Percentiles rank a stretch among this genome's conserved stretches.
Conservation (phyloP, 2,888 invertebrate species). For the Oeneis ivallda region DNA sequence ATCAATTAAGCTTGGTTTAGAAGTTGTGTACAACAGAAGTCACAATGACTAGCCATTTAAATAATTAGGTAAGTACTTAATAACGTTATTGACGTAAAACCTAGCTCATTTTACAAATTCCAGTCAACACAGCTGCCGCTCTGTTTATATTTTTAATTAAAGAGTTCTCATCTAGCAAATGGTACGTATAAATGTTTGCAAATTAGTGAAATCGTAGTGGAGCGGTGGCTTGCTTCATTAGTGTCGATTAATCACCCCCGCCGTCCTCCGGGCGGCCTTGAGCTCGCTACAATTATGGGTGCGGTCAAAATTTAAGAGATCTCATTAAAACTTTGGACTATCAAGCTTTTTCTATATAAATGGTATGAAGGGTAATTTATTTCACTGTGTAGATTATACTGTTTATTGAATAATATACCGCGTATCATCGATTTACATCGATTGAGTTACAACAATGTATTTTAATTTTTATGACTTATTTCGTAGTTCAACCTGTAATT, state of each 20-base stretch:
- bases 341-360: background rate
- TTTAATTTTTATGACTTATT: too few species aligned
- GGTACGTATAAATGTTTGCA: slow-evolving; percentile 36
- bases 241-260: slow-evolving; percentile 41
- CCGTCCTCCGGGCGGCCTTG: slow-evolving; percentile 36
- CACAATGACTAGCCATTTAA: background rate
- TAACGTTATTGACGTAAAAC: background rate
- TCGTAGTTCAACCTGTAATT: too few species aligned
- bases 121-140: background rate
- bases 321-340: slow-evolving; percentile 12
- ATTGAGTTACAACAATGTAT: too few species aligned
- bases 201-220: slow-evolving; percentile 36
- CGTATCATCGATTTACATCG: too few species aligned
- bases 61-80: background rate
- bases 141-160: slow-evolving; percentile 34
- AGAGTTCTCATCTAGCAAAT: slow-evolving; percentile 31
- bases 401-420: too few species aligned
- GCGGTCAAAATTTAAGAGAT: slow-evolving; percentile 15
- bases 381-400: too few species aligned
- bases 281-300: slow-evolving; percentile 16
- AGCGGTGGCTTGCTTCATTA: slow-evolving; percentile 39
- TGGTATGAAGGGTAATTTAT: too few species aligned
- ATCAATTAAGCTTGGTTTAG: too few species aligned
- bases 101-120: background rate
- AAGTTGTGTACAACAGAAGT: too few species aligned